Percentiles rank a stretch among this genome's conserved stretches.
phyloP scores from a whole-genome alignment of 2,113 vertebrate genomes.

The Hylia prasina region DNA sequence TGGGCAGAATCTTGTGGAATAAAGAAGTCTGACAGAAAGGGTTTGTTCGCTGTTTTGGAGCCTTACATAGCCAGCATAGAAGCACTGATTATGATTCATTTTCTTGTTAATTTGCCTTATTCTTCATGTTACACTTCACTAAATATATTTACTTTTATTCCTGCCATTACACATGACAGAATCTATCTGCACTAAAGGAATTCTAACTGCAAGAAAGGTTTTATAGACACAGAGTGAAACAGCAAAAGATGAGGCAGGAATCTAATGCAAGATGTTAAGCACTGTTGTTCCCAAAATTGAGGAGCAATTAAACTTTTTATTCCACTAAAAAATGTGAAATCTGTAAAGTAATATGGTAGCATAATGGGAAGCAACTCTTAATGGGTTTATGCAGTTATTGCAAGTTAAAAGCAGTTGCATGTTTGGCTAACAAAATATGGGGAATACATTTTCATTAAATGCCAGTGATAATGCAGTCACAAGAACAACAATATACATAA shows the following conservation, averaged over 20 bases:
- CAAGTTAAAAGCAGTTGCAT: constrained; percentile 19
- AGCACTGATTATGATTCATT: neutral
- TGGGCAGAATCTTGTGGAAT: neutral
- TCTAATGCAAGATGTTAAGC: constrained; percentile 9
- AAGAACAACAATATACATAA: neutral
- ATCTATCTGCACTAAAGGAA: neutral
- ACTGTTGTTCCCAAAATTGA: neutral
- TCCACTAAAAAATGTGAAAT: constrained; percentile 8
- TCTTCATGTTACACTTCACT: constrained; percentile 39
- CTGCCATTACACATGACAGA: neutral
- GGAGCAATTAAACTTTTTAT: constrained; percentile 12
- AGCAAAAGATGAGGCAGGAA: neutral
- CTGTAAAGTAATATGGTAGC: neutral
- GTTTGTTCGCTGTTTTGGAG: neutral
- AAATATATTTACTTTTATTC: constrained; percentile 50
- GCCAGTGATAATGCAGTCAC: neutral
- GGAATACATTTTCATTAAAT: constrained; percentile 6
- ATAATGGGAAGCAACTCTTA: constrained; percentile 4
- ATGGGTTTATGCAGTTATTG: neutral
- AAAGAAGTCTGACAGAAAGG: neutral
- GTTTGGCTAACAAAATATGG: constrained; percentile 5
- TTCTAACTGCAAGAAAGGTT: neutral
- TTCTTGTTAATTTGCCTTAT: constrained; percentile 39
- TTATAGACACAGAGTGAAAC: neutral
- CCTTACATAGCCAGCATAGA: neutral